Base-by-base conservation (phyloP, 2,888 invertebrate genomes). In the Creontiades dilutus region DNA sequence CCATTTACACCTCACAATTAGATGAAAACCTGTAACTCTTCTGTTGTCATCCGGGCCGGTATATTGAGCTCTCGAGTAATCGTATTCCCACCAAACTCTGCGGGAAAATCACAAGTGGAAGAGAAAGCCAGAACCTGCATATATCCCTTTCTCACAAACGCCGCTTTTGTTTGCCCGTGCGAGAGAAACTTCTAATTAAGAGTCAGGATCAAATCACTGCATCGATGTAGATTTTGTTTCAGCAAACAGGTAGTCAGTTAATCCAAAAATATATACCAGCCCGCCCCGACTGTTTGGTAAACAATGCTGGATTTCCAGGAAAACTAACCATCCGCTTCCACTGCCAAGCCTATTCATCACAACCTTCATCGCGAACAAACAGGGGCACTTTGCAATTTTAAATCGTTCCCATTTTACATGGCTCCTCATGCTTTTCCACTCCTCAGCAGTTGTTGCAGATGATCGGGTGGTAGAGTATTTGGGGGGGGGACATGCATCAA, bases 101-200 rank as follows among this genome's bases (percentile, higher is more conserved):
- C 37, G 37, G 61, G 68, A 68, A 68, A 68, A 68, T 12, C 11
- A n/a, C 13, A 7, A 19, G 68, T 23, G 68, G 12, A 68, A 68
- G 68, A 68, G 68, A 68, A 68, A 23, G 27, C 27, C 7, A 68
- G 68, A n/a, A 23, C 11, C 23, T 23, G 23, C 19, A 68, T 68
- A 23, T 68, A 68, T 68, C 27, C 68, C 23, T 68, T 68, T 27
- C 68, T 23, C 27, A 68, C 68, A 23, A 68, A 11, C 27, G 9
- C 68, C 68, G 68, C 23, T 68, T 23, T 68, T 68, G 68, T 68
- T 68, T 12, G 68, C 68, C 68, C 14, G 68, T 23, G 68, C 5
- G 68, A 68, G 23, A 27, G 68, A 23, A 23, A 68, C 68, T 12
- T 68, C 68, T 23, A 23, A 68, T n/a, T 68, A 52, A 16, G 68